These are phyloP conservation scores for Mechanitis messenoides DNA, from an alignment of 2,888 invertebrate genomes.

Conservation along the genomic window DNA sequence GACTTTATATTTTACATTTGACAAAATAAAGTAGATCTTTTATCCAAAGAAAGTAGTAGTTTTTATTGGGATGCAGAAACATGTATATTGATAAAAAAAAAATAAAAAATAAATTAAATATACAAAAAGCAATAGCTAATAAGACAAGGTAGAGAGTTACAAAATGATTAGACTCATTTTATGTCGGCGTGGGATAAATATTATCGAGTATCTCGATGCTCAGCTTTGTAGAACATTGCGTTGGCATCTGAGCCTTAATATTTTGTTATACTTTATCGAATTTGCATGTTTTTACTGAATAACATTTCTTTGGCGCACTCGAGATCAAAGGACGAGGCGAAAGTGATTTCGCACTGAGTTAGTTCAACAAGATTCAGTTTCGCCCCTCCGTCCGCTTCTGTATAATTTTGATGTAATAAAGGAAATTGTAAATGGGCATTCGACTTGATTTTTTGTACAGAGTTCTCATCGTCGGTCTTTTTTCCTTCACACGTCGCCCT, in stretches of 20 bases:
- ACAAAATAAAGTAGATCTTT: too few relatives aligned
- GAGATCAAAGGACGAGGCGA: conserved; percentile 73
- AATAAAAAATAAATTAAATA: too few relatives aligned
- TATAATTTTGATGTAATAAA: conserved; percentile 73
- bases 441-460: conserved; percentile 49
- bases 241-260: conserved; percentile 62
- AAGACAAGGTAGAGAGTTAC: too few relatives aligned
- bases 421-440: conserved; percentile 70
- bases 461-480: conserved; percentile 19
- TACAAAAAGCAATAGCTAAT: too few relatives aligned
- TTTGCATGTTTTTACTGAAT: conserved; percentile 77
- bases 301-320: conserved; percentile 74
- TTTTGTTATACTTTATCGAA: conserved; percentile 77
- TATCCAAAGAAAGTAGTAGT: too few relatives aligned
- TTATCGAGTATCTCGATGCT: conserved; percentile 49
- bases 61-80: too few relatives aligned
- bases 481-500: conserved; percentile 16
- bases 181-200: conserved; percentile 37
- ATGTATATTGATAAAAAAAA: too few relatives aligned
- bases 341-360: conserved; percentile 77
- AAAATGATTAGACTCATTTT: background rate
- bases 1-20: background rate
- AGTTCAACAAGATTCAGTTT: conserved; percentile 74
- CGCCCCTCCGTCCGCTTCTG: conserved; percentile 62
- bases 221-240: conserved; percentile 45